Conservation (phyloP, 2,113 vertebrate species). For the Micronisus gabar region DNA sequence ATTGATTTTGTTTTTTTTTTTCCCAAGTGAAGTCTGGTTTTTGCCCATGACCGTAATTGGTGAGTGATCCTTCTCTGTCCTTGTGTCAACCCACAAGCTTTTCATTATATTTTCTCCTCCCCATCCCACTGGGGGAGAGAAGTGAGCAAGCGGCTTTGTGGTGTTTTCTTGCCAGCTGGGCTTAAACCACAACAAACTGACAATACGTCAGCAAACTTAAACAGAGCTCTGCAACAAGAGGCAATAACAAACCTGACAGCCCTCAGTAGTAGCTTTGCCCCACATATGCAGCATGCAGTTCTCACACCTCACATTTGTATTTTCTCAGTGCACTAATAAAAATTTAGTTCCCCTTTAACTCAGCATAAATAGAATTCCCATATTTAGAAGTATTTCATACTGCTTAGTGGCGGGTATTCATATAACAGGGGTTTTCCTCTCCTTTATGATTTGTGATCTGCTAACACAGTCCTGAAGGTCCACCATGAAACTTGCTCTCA, state of each 20-base stretch:
- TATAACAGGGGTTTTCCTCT: background rate
- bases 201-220: background rate
- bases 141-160: too few relatives aligned
- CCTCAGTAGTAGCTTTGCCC: background rate
- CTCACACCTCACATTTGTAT: background rate
- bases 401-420: background rate
- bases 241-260: accelerated
- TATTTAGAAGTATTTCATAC: background rate
- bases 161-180: too few relatives aligned
- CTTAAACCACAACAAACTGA: too few relatives aligned
- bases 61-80: too few relatives aligned
- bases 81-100: too few relatives aligned
- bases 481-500: background rate
- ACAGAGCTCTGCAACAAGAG: background rate
- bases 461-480: background rate
- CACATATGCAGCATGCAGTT: background rate
- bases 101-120: too few relatives aligned
- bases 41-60: too few relatives aligned
- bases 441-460: background rate
- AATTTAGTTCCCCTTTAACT: background rate
- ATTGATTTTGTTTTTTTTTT: too few relatives aligned
- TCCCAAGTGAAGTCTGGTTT: too few relatives aligned
- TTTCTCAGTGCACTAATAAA: background rate
- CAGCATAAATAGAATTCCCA: background rate
- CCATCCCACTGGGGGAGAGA: too few relatives aligned